Evolutionary conservation across 1,140 invertebrate species (phyloP).

Genomic region (Theocolax elegans): DNA sequence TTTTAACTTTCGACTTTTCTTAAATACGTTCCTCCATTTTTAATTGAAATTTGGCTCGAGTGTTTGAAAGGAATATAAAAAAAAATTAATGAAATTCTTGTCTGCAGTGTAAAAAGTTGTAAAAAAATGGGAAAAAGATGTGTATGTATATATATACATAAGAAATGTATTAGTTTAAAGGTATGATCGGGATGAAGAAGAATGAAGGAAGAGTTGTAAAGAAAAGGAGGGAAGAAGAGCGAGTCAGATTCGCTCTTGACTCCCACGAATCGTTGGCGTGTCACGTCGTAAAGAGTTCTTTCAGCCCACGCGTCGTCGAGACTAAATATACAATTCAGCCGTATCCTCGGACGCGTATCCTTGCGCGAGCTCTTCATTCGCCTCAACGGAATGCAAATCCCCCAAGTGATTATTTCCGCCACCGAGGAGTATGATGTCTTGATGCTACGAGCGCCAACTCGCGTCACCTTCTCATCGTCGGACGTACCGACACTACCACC

Average conservation of each 20-base stretch:
- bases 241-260: not conserved
- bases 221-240: not conserved
- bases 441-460: not conserved
- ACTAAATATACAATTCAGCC: conserved; percentile 33
- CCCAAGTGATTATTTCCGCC: conserved; percentile 32
- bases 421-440: conserved; percentile 32
- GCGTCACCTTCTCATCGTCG: not conserved
- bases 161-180: no score
- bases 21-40: no score
- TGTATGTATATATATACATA: not conserved
- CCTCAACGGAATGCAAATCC: conserved; percentile 26
- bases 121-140: not conserved
- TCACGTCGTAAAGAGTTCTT: conserved; percentile 36
- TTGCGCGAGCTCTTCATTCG: conserved; percentile 33
- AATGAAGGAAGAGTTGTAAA: no score
- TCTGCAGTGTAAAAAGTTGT: not conserved
- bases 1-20: no score
- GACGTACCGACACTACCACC: not conserved
- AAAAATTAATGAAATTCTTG: no score
- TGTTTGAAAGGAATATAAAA: no score
- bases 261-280: conserved; percentile 23
- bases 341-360: not conserved
- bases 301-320: conserved; percentile 17
- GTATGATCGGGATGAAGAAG: no score
- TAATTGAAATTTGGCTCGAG: no score